Conservation (phyloP, 2,888 invertebrate species). For the Erynnis tages region DNA sequence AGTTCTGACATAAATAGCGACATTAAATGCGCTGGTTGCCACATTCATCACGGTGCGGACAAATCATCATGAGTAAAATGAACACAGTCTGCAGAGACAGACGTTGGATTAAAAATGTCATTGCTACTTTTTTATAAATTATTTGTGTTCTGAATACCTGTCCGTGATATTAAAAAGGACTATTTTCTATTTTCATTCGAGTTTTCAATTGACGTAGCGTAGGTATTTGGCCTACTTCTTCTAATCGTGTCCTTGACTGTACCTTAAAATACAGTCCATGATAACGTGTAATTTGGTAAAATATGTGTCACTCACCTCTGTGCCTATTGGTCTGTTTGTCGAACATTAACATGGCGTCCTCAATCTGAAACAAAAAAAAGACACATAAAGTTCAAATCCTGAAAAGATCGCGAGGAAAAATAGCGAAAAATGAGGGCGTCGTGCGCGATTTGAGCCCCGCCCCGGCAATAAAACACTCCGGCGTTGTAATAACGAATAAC, state of each 20-base stretch:
- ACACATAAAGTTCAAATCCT: constrained; percentile 62
- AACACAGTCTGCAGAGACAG: constrained; percentile 23
- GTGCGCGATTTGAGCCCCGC: constrained; percentile 74
- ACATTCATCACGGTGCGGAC: constrained; percentile 25
- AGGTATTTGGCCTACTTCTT: too few relatives aligned
- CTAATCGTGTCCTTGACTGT: too few relatives aligned
- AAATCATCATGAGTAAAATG: constrained; percentile 28
- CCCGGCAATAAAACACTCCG: constrained; percentile 80
- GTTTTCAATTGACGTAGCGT: background rate
- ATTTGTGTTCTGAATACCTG: constrained; percentile 19
- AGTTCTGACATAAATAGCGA: constrained; percentile 22
- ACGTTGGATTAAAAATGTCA: constrained; percentile 24
- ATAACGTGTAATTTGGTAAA: too few relatives aligned
- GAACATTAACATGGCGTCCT: constrained; percentile 99
- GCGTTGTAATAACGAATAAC: constrained; percentile 80
- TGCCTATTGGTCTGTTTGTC: constrained; percentile 99
- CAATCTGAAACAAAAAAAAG: constrained; percentile 91
- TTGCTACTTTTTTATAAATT: constrained; percentile 24
- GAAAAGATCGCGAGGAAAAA: constrained; percentile 61
- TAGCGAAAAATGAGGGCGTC: constrained; percentile 70
- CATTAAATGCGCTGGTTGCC: constrained; percentile 15
- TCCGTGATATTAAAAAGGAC: constrained; percentile 25
- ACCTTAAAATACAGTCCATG: too few relatives aligned
- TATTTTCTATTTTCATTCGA: constrained; percentile 8
- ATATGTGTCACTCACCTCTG: constrained; percentile 88